Conservation (phyloP, 2,888 invertebrate species). For the Onchidella celtica region DNA sequence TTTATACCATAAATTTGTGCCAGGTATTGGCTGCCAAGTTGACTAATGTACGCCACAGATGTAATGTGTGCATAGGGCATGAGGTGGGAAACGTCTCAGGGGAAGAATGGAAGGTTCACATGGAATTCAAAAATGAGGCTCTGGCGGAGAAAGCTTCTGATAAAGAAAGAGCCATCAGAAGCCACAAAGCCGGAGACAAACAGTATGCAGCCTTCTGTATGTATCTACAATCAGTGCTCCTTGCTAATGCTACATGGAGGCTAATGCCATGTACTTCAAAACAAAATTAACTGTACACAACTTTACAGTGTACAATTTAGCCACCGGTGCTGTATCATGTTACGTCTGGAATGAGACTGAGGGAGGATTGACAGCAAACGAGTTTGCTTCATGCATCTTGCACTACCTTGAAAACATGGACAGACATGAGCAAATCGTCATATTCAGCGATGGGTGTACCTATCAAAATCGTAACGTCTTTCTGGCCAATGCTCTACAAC, state of each 20-base stretch:
- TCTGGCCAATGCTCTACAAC: constrained; percentile 47
- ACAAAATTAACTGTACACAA: constrained; percentile 33
- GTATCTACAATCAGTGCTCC: constrained; percentile 22
- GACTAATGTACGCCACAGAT: no score
- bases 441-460: constrained; percentile 50
- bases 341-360: constrained; percentile 39
- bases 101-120: constrained; percentile 5
- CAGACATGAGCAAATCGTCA: constrained; percentile 32
- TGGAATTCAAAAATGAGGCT: neutral
- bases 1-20: no score
- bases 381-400: constrained; percentile 25
- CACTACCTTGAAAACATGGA: neutral
- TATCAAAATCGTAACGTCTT: constrained; percentile 49
- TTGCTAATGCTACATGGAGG: no score
- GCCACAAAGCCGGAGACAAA: neutral
- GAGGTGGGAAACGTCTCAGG: neutral
- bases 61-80: constrained; percentile 4
- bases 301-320: constrained; percentile 18
- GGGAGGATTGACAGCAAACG: constrained; percentile 16
- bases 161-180: neutral
- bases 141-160: constrained; percentile 14
- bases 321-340: neutral
- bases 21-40: no score
- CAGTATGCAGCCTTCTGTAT: neutral
- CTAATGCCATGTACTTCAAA: constrained; percentile 35